Evolutionary conservation across 2,888 invertebrate species (phyloP), one percentile per base, ranked within the genome.

Genomic region (Pristionchus japonicus): DNA sequence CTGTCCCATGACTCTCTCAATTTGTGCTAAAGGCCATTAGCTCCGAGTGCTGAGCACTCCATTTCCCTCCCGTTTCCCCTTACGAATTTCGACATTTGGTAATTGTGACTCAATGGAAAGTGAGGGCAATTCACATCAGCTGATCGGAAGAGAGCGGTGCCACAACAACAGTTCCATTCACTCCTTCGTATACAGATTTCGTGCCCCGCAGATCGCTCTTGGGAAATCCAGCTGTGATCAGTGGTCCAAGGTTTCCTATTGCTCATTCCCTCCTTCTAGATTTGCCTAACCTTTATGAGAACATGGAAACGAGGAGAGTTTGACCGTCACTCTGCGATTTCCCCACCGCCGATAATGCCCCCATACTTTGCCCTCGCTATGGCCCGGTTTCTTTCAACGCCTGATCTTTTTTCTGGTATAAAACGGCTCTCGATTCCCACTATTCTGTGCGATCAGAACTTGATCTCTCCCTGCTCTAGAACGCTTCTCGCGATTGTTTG

Each of bases 11-110:
- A n/a, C n/a, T n/a, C n/a, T n/a, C n/a, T 15, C 43, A 77, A 77
- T 77, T 77, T 43, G 77, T 77, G 77, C 43, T n/a, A 77, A 74
- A 27, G 77, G n/a, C 77, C 43, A 77, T 77, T 77, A 77, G 77
- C 15, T 27, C 15, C 3, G n/a, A 77, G 77, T 77, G 77, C 43
- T 34, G 4, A 40, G 43, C n/a, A 43, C 43, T 27, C 17, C 77
- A n/a, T n/a, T n/a, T n/a, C 27, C 64, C 57, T 7, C 31, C 37
- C 1, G 23, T 43, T 47, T 3, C 34, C 37, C 7, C 20, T 37
- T 34, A 37, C 70, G 37, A 70, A 37, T 70, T 77, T 43, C 77
- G 40, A 40, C 77, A 15, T 47, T 77, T 74, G 23, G 43, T 27
- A 47, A 77, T 27, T 77, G 43, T 77, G 77, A 77, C n/a, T 77